A percentile compares a stretch with the other conserved stretches of the same genome.
phyloP scores from a whole-genome alignment of 2,113 vertebrate genomes.

The Rhabdornis inornatus region DNA sequence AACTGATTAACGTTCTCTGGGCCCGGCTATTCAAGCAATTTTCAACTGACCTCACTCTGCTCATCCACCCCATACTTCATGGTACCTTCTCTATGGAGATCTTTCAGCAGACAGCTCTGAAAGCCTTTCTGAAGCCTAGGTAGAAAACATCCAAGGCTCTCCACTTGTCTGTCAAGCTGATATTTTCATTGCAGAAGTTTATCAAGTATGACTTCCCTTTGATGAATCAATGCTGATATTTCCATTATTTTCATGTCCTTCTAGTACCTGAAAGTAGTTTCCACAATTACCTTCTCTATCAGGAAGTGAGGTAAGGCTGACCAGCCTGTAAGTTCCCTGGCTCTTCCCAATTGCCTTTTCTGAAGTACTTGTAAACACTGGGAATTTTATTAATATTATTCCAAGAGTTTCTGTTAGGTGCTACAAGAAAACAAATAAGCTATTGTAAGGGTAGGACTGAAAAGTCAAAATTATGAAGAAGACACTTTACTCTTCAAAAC shows the following conservation, averaged over 20 bases:
- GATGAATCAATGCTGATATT: background rate
- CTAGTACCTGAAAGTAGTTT: background rate
- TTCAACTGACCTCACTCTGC: rapidly evolving
- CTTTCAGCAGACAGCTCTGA: background rate
- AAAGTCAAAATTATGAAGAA: background rate
- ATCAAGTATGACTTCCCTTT: background rate
- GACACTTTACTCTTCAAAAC: background rate
- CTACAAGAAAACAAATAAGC: background rate
- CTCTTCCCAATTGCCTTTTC: background rate
- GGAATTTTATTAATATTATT: background rate
- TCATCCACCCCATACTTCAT: background rate
- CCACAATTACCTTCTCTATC: background rate
- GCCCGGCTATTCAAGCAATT: background rate
- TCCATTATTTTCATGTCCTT: background rate
- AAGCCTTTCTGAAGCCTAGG: background rate
- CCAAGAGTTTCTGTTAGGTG: background rate
- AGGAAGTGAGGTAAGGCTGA: background rate
- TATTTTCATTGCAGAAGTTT: background rate
- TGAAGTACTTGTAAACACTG: background rate
- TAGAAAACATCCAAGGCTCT: background rate
- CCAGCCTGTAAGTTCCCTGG: background rate
- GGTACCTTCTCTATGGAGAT: background rate
- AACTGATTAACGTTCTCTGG: background rate
- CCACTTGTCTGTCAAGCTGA: background rate
- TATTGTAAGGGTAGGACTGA: background rate